Base-by-base conservation (phyloP, 53 echinoderm and acorn worm species). In the Actinopyga echinites region DNA sequence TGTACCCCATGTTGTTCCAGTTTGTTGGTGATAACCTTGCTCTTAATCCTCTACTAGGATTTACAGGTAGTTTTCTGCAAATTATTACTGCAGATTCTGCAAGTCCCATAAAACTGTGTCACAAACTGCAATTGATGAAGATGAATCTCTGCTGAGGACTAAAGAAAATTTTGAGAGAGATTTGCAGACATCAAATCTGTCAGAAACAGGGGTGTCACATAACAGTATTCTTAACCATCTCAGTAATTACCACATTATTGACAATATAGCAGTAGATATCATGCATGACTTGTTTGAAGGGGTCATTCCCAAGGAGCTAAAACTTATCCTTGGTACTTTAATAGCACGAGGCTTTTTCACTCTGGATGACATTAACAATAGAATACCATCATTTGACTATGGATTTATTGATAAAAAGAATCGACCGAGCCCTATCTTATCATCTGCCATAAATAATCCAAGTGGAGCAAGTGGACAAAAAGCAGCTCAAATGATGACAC, bases 401-500 rank as follows among this genome's bases (percentile, higher is more conserved):
- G 90, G 90, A 21, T 83, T 44, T 43, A 40, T 21, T 9, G 74
- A 86, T 60, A 87, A n/a, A 87, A 82, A 69, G 43, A 87, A 59
- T 57, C 82, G 82, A 15, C 87, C 87, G 49, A 62, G 83, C 38
- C 64, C 57, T 60, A 45, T 88, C 43, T 83, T 56, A 77, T 53
- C 54, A 38, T 44, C 65, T 33, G 49, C 75, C 21, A 62, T 88
- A 33, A 61, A 13, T 12, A 87, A 88, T 55, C 89, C 85, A 45
- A 85, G 83, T 64, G 80, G 80, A 8, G 20, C 71, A 60, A 89
- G 89, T 80, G 85, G 89, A 15, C 89, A 89, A 69, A 89, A 25
- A 17, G 89, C 89, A 69, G 30, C 85, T 11, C 89, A 89, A 57
- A 89, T 89, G 85, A 68, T 65, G n/a, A 85, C 85, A 38, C 60